Percentiles rank a stretch among this genome's conserved stretches.
Evolutionary conservation across 2,113 vertebrate species (phyloP).

Genomic region (Heterocephalus glaber): DNA sequence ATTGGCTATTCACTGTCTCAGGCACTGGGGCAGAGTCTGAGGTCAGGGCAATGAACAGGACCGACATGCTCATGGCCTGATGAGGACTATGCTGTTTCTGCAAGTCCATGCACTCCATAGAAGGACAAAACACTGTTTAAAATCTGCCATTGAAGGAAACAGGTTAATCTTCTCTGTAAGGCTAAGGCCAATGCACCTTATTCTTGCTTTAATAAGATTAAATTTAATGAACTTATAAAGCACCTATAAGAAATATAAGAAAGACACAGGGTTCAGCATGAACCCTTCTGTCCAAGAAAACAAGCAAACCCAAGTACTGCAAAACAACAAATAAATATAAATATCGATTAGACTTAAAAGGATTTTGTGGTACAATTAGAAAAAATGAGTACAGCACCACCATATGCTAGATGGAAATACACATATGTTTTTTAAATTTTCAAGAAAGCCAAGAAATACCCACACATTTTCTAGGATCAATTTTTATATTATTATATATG

Average conservation of each 20-base stretch:
- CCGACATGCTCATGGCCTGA: fast-evolving
- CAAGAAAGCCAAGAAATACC: background rate
- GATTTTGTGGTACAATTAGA: background rate
- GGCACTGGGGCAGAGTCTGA: background rate
- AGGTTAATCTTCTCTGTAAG: background rate
- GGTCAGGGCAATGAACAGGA: background rate
- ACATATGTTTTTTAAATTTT: background rate
- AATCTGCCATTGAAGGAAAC: background rate
- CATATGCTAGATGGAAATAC: background rate
- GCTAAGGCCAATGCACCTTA: background rate
- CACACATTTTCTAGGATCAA: background rate
- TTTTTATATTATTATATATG: background rate
- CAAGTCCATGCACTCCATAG: background rate
- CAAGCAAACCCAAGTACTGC: background rate
- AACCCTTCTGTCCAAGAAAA: background rate
- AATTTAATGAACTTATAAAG: background rate
- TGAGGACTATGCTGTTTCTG: background rate
- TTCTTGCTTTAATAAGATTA: background rate
- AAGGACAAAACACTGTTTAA: background rate
- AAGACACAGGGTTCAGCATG: background rate
- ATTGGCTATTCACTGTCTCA: background rate
- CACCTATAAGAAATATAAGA: background rate
- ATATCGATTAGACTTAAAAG: background rate
- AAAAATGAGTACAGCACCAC: background rate
- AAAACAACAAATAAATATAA: background rate